Base-by-base conservation (phyloP, 2,797 vertebrate species). In the Nannoperca obscura region DNA sequence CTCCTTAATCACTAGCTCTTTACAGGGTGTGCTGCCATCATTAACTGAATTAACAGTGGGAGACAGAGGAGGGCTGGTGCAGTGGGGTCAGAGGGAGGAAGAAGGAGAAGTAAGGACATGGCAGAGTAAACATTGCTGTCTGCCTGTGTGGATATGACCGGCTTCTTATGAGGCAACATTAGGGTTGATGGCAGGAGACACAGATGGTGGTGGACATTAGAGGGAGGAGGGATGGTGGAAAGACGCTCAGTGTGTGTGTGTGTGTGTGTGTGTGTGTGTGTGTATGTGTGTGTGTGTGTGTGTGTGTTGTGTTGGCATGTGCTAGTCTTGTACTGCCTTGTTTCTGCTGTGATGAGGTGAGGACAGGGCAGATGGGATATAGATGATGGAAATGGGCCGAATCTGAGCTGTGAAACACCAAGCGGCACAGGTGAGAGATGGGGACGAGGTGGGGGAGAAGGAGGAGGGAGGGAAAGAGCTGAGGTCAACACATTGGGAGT, bases 141-240 rank as follows among this genome's bases (percentile, higher is more conserved):
- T 89, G 88, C 77, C 87, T 52, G 60, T 13, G 58, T 19, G 15
- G 81, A 82, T 79, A 87, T 54, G 58, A 86, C 74, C 46, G 6
- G 70, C 67, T 76, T 80, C 83, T 89, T 76, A 90, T 76, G 82
- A 88, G 76, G 81, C 36, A 68, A 78, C 80, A 88, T 91, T 86
- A 89, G 85, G 74, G 88, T 78, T 86, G 88, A 91, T 90, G 86
- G 81, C 36, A 27, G 78, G 61, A 82, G 84, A 84, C 86, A 68
- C 91, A 94, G 92, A 94, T 94, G 94, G 93, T 65, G 38, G 71
- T 20, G 73, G 73, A 84, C 85, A 92, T 88, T 86, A 86, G 71
- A 58, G 52, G 60, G 42, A 42, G 72, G 69, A 47, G 74, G 34
- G 55, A 58, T 59, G 54, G 65, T 46, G 44, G 54, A 40, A 44